Base-by-base conservation (phyloP, 2,888 invertebrate genomes). In the Eristalis intricaria region DNA sequence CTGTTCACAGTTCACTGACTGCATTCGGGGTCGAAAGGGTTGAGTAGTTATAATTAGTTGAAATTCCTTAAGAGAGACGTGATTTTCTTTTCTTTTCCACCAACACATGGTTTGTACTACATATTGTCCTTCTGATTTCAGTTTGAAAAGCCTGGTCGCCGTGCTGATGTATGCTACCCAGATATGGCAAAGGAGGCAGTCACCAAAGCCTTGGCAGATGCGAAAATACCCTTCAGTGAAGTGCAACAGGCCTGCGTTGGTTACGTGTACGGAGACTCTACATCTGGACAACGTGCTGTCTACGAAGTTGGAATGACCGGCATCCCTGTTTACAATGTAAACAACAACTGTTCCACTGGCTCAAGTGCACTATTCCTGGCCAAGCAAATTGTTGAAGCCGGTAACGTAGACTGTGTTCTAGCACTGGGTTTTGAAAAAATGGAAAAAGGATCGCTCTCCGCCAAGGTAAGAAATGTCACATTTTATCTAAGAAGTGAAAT, bases 391-490 rank as follows among this genome's bases (percentile, higher is more conserved):
- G 94, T 99, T n/a, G 97, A 98, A 93, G 96, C 97, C 86, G 98
- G 98, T 13, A 94, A 96, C 90, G 95, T 96, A 19, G 97, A 99
- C 90, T 97, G 99, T 91, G 96, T 97, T 0, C 93, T 99, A 78
- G 99, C 99, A 1, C 93, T 99, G 38, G 99, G 99, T 4, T 99
- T 99, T 93, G 99, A 99, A 92, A 99, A 99, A 93, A 99, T 99
- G 99, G 96, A 98, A 89, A 95, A 96, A 15, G 99, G 99, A 0
- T 98, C 99, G 0, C 94, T 99, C 13, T 94, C 95, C 15, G 93
- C 95, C 0, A 96, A 96, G 93, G 97, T 96, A 50, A 43, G 5
- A 7, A 8, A 8, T 50, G 19, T 8, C 19, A n/a, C 0, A 19
- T 2, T 19, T 7, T 2, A 1, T 1, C 1, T 19, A 10, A 10